phyloP scores from a whole-genome alignment of 2,113 vertebrate genomes.

The Myrmophylax atrothorax region DNA sequence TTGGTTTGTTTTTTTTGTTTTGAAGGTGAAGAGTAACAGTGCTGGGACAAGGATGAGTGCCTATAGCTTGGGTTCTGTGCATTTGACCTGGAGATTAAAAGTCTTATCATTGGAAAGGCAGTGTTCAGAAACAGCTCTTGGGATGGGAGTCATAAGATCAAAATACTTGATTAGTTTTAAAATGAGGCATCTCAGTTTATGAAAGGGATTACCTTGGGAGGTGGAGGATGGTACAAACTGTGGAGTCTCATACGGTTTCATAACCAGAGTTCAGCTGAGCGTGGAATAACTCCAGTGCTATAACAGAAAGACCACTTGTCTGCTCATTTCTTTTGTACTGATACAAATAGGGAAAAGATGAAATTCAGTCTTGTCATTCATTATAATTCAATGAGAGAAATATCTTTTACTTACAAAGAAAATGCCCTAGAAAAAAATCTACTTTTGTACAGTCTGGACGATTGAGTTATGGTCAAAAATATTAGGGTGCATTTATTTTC shows the following conservation, averaged over 20 bases:
- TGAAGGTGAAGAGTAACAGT: background rate
- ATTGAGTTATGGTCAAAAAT: background rate
- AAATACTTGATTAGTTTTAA: background rate
- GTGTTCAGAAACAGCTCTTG: background rate
- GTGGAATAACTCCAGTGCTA: background rate
- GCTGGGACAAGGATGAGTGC: background rate
- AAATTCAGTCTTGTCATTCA: background rate
- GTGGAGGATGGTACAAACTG: accelerated
- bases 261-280: background rate
- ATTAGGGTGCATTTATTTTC: background rate
- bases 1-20: background rate
- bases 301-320: background rate
- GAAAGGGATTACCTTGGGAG: background rate
- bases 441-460: background rate
- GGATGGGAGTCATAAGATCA: background rate
- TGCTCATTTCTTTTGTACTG: background rate
- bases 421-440: background rate
- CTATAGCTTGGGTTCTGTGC: background rate
- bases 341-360: background rate
- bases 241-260: background rate
- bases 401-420: background rate
- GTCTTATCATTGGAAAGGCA: background rate
- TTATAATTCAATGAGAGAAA: background rate
- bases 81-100: background rate
- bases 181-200: background rate